Percentiles rank a stretch among this genome's conserved stretches.
Conservation (phyloP, 1,140 invertebrate genomes). For the Mizuhopecten yessoensis region DNA sequence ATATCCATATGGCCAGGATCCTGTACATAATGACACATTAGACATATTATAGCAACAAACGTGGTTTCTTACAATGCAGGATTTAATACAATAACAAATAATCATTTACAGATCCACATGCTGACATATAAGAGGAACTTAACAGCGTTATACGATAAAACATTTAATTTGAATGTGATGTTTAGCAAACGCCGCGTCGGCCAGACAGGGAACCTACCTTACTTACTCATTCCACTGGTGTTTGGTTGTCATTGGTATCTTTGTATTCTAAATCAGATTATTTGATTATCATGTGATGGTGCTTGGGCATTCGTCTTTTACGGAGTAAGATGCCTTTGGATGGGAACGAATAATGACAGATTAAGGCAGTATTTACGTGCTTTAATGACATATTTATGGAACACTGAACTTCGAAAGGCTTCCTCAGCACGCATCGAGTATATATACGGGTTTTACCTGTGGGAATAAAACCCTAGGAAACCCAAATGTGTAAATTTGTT, state of each 20-base stretch:
- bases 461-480: slow-evolving; percentile 8
- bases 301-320: slow-evolving; percentile 3
- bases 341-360: slow-evolving; percentile 25
- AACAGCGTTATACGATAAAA: neutral
- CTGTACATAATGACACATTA: neutral
- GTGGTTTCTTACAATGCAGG: too few relatives aligned
- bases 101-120: too few relatives aligned
- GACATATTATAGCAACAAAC: neutral
- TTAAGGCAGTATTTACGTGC: neutral
- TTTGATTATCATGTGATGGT: slow-evolving; percentile 7
- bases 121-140: too few relatives aligned
- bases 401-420: slow-evolving; percentile 32
- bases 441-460: slow-evolving; percentile 32
- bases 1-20: too few relatives aligned
- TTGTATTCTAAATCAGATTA: slow-evolving; percentile 28
- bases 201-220: neutral
- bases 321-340: neutral
- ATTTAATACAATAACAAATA: too few relatives aligned
- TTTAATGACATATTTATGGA: slow-evolving; percentile 30
- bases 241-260: neutral
- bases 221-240: neutral
- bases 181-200: neutral
- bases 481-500: slow-evolving; percentile 51
- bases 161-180: slow-evolving; percentile 3
- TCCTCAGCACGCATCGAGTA: neutral